These are phyloP conservation scores for Unio pictorum DNA, from an alignment of 2,888 invertebrate species.

Conservation along the genomic window DNA sequence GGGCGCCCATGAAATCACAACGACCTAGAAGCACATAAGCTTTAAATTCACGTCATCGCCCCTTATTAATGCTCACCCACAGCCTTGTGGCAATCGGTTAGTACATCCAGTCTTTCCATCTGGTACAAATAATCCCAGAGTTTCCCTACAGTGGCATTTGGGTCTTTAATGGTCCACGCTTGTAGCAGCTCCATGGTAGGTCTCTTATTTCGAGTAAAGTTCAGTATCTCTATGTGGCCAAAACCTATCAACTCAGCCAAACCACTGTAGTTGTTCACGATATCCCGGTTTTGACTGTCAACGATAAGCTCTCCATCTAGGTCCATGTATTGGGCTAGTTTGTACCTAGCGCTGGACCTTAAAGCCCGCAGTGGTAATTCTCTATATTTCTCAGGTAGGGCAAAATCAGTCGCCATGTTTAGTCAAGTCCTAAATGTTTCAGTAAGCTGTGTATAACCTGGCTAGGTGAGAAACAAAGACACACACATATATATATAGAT, in stretches of 20 bases:
- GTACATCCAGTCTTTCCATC: slow-evolving; percentile 31
- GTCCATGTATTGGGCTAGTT: slow-evolving; percentile 23
- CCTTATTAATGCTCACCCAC: slow-evolving; percentile 23
- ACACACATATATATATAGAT: no score
- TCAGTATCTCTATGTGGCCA: slow-evolving; percentile 23
- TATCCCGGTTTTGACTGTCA: slow-evolving; percentile 13
- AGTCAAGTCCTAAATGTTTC: no score
- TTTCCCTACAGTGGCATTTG: slow-evolving; percentile 22
- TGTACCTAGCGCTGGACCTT: slow-evolving; percentile 14
- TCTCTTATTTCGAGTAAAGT: slow-evolving; percentile 17
- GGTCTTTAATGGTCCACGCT: slow-evolving; percentile 18
- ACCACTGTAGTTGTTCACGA: slow-evolving; percentile 31
- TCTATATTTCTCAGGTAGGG: slow-evolving; percentile 6
- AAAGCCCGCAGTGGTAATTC: slow-evolving; percentile 21
- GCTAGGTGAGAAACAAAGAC: no score
- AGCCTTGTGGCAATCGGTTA: slow-evolving; percentile 26
- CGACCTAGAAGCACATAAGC: no score
- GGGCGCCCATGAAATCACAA: no score
- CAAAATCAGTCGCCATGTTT: not conserved
- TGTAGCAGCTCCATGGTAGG: slow-evolving; percentile 28
- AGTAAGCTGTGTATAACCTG: no score
- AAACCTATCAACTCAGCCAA: slow-evolving; percentile 36
- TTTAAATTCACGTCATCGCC: not conserved
- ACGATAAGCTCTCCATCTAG: slow-evolving; percentile 19
- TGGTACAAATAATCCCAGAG: slow-evolving; percentile 23